phyloP scores from a whole-genome alignment of 2,797 vertebrate genomes.

The Orientallactaga sibirica region DNA sequence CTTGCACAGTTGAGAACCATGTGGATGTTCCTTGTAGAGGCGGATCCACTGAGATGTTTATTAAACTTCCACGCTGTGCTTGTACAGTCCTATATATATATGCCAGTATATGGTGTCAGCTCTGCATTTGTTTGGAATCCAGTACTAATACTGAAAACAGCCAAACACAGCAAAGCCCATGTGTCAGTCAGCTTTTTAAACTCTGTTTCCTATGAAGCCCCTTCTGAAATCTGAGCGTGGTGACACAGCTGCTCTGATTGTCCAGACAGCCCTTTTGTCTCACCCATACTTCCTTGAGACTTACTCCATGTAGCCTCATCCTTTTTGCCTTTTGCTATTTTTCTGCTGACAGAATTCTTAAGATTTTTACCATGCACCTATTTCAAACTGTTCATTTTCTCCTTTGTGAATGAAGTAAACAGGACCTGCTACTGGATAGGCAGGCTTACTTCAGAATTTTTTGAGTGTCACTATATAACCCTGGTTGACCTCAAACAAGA shows the following conservation, averaged over 20 bases:
- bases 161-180: background rate
- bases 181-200: background rate
- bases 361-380: background rate
- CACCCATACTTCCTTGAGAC: background rate
- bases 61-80: slow-evolving; percentile 13
- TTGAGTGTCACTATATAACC: background rate
- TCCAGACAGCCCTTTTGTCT: background rate
- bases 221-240: background rate
- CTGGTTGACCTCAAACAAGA: background rate
- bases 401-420: slow-evolving; percentile 8
- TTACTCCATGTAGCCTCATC: background rate
- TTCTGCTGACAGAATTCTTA: slow-evolving; percentile 1
- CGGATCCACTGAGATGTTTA: background rate
- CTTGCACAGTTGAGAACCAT: background rate
- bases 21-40: background rate
- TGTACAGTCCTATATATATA: slow-evolving; percentile 15
- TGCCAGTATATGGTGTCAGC: background rate
- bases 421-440: background rate
- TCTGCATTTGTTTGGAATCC: slow-evolving; percentile 38
- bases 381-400: slow-evolving; percentile 5
- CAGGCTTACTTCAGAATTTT: background rate
- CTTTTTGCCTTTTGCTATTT: background rate
- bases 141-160: slow-evolving; percentile 16
- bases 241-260: background rate
- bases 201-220: background rate